Evolutionary conservation across 2,113 vertebrate genomes (phyloP), one percentile per base, ranked within the genome.

Genomic region (Rhinolophus sinicus): DNA sequence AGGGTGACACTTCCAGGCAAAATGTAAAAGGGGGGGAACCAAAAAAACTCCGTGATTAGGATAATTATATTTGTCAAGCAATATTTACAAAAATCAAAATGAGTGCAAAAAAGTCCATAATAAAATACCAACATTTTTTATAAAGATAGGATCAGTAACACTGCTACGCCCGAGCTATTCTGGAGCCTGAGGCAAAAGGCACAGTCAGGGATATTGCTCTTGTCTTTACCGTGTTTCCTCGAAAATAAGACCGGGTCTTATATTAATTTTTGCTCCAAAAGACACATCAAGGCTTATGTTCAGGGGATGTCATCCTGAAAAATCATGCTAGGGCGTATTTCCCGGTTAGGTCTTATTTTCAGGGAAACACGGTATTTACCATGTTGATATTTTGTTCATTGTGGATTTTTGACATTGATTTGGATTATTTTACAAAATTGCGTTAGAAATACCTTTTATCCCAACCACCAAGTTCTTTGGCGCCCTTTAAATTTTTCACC

Each of bases 91-190:
- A 80, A 35, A 80, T 77, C 4, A 50, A 78, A 80, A 80, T 26
- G 35, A 77, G 54, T 30, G 6, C 16, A 28, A 70, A 77, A 12
- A 60, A 44, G 40, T 54, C n/a, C n/a, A 30, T 26, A 14, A 44
- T 1, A 28, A 90, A 91, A 72, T 18, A 44, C 3, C 28, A 50
- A 47, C 21, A 13, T 82, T 86, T 94, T 72, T 50, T 52, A 77
- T 94, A 64, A 62, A 52, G 47, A 28, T 15, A 56, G 58, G 47
- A n/a, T 65, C 6, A 6, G 75, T 56, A 56, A 56, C n/a, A 80
- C 35, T 1, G 35, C 13, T 26, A 35, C 0, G 28, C 9, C 19
- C 12, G 33, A 58, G 8, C 22, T 21, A 18, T 11, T 0, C 0
- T 15, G 12, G 40, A 72, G 65, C 40, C 67, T 16, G 18, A 60